phyloP scores from a whole-genome alignment of 64 coral and sea anemone genomes.

The Platygyra sinensis region DNA sequence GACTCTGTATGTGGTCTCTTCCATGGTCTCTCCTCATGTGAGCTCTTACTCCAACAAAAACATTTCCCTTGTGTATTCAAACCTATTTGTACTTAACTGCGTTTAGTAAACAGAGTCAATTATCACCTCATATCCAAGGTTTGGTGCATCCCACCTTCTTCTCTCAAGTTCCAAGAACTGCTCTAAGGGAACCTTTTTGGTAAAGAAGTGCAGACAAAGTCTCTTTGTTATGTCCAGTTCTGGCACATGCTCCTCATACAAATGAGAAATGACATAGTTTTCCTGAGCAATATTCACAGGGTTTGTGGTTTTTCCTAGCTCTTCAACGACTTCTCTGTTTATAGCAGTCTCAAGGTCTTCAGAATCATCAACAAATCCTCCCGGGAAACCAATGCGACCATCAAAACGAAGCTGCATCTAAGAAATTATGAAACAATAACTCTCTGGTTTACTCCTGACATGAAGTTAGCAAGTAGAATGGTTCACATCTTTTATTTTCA shows the following conservation, averaged over 20 bases:
- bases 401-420: constrained; percentile 89
- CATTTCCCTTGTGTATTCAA: neutral
- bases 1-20: no score
- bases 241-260: constrained; percentile 57
- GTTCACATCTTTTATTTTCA: neutral
- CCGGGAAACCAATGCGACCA: constrained; percentile 76
- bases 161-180: constrained; percentile 68
- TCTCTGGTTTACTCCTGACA: neutral
- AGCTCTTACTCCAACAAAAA: no score
- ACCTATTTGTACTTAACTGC: neutral
- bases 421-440: neutral
- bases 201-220: constrained; percentile 76
- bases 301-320: constrained; percentile 54
- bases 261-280: constrained; percentile 74
- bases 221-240: constrained; percentile 47
- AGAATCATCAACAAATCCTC: constrained; percentile 76
- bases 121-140: constrained; percentile 70
- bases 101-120: neutral
- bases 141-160: neutral
- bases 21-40: no score
- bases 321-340: constrained; percentile 72
- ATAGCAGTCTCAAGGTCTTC: constrained; percentile 72
- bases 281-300: constrained; percentile 50
- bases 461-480: no score
- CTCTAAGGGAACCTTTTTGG: constrained; percentile 53